These are phyloP conservation scores for Cyprinella venusta DNA, from an alignment of 2,797 vertebrate species.

Conservation along the genomic window DNA sequence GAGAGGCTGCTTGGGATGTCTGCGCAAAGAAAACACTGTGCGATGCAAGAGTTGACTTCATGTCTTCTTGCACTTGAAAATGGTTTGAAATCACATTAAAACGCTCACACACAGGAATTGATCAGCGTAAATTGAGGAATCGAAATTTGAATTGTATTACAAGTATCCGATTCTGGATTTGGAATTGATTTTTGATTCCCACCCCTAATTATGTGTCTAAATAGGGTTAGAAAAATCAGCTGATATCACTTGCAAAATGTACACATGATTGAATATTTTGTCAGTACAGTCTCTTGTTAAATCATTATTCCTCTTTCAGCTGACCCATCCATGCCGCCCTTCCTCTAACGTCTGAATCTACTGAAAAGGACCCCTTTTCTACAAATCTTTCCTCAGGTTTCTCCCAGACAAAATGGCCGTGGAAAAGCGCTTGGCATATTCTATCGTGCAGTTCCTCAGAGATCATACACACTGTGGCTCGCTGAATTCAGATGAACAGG, in stretches of 20 bases:
- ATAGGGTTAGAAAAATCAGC: not conserved
- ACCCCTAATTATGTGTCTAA: not conserved
- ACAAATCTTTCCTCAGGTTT: conserved; percentile 5
- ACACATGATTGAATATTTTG: not conserved
- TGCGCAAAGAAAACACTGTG: too few species aligned
- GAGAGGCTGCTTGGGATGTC: too few species aligned
- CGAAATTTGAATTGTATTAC: too few species aligned
- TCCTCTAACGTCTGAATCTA: not conserved
- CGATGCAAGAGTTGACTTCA: too few species aligned
- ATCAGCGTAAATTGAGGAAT: too few species aligned
- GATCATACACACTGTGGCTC: conserved; percentile 91
- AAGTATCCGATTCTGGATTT: too few species aligned
- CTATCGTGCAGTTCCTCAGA: conserved; percentile 94
- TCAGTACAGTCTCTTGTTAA: not conserved
- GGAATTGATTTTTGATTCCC: too few species aligned
- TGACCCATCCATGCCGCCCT: not conserved
- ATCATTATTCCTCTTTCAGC: not conserved
- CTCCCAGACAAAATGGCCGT: conserved; percentile 85
- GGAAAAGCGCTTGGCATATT: conserved; percentile 92
- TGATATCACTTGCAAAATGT: not conserved
- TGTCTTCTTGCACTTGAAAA: too few species aligned
- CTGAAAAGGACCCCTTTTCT: not conserved
- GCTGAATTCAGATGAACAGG: conserved; percentile 94
- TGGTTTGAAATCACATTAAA: too few species aligned
- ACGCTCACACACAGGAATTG: too few species aligned